Evolutionary conservation across 2,797 vertebrate genomes (phyloP).

Genomic region (Steatocranus sp.): DNA sequence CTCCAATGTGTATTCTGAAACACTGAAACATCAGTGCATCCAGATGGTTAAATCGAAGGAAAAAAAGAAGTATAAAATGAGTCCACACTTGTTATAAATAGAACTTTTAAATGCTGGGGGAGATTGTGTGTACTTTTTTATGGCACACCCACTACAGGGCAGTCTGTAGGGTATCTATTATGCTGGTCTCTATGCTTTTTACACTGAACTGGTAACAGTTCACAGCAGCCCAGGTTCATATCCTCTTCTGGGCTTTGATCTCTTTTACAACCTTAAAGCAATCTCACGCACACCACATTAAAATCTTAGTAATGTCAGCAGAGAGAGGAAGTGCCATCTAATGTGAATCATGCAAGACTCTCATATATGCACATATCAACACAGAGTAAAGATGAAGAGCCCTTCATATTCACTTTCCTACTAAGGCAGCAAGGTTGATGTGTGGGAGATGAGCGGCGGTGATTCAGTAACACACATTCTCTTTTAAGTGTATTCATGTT

Average conservation of each 20-base stretch:
- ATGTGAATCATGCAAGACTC: constrained; percentile 36
- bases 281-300: constrained; percentile 60
- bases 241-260: constrained; percentile 58
- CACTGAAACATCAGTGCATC: not conserved
- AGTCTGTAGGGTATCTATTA: constrained; percentile 28
- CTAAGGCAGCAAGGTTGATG: constrained; percentile 22
- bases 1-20: not conserved
- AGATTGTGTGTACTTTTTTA: not conserved
- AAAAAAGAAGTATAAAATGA: not conserved
- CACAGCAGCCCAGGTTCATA: constrained; percentile 44
- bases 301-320: constrained; percentile 57
- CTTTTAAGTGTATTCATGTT: constrained; percentile 31
- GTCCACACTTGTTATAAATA: not conserved
- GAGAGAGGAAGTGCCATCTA: constrained; percentile 42
- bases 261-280: constrained; percentile 56
- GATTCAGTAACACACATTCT: not conserved
- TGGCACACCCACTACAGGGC: not conserved
- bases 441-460: constrained; percentile 34
- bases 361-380: constrained; percentile 29
- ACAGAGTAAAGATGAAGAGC: constrained; percentile 52
- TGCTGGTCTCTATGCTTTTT: constrained; percentile 11
- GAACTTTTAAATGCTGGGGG: not conserved
- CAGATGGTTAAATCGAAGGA: not conserved
- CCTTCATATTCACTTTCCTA: constrained; percentile 51
- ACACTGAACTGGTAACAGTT: constrained; percentile 34